Percentiles rank a stretch among this genome's conserved stretches.
phyloP scores from a whole-genome alignment of 2,888 invertebrate species.

The Leptopilina drosophilae region DNA sequence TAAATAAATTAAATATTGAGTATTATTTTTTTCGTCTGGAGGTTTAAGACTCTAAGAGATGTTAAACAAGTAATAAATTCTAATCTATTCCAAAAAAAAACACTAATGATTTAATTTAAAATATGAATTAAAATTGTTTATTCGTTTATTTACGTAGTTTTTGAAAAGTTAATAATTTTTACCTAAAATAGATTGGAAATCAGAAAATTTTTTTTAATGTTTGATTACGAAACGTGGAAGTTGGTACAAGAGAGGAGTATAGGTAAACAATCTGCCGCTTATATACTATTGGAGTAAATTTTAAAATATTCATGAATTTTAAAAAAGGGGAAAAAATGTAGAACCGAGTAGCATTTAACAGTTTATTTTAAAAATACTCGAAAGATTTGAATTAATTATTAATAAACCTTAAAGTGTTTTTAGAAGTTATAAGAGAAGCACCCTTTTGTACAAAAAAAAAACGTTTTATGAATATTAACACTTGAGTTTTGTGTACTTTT shows the following conservation, averaged over 20 bases:
- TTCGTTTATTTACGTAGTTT: no score
- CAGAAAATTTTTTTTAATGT: neutral
- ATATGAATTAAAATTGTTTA: no score
- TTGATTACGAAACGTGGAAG: neutral
- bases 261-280: no score
- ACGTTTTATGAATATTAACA: neutral
- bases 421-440: neutral
- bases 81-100: no score
- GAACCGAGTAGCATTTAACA: neutral
- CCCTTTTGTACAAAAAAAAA: neutral
- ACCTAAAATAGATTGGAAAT: no score
- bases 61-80: no score
- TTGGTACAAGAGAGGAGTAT: neutral
- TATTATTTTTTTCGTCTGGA: no score
- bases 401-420: neutral
- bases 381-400: constrained; percentile 12
- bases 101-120: no score
- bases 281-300: neutral
- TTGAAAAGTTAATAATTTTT: no score
- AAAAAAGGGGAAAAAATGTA: neutral
- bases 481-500: neutral
- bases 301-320: neutral
- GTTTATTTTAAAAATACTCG: neutral
- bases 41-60: no score
- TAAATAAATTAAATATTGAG: no score